phyloP scores from a whole-genome alignment of 2,113 vertebrate genomes.

The Gallinago undulata region DNA sequence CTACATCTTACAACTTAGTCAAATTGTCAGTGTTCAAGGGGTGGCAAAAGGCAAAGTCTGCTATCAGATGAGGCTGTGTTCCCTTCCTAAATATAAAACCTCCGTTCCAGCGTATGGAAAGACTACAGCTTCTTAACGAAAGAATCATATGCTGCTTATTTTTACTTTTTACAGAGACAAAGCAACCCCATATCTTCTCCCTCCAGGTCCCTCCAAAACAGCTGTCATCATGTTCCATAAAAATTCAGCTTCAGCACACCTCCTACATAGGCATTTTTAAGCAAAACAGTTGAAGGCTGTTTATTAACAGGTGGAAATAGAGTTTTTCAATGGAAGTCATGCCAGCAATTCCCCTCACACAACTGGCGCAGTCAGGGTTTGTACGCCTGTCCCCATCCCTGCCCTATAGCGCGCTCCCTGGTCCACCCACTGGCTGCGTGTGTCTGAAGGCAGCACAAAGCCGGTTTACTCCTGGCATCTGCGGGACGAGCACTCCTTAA shows the following conservation, averaged over 20 bases:
- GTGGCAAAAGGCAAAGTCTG: slow-evolving; percentile 48
- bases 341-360: not conserved
- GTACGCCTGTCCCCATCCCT: not conserved
- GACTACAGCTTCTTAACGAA: not conserved
- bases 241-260: not conserved
- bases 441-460: not conserved
- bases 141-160: not conserved
- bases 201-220: not conserved
- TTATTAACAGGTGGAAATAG: not conserved
- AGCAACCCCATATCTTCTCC: not conserved
- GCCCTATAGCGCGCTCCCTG: rapidly evolving
- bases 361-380: not conserved
- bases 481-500: not conserved
- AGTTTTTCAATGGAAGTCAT: not conserved
- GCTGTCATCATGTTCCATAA: not conserved
- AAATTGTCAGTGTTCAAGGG: not conserved
- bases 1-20: not conserved
- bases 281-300: not conserved
- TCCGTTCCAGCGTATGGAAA: not conserved
- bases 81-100: slow-evolving; percentile 23
- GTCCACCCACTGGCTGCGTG: rapidly evolving
- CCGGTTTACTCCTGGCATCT: not conserved
- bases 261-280: not conserved
- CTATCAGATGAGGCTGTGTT: not conserved
- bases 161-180: not conserved